phyloP scores from a whole-genome alignment of 2,113 vertebrate species.

The Nannobrachium achirus region DNA sequence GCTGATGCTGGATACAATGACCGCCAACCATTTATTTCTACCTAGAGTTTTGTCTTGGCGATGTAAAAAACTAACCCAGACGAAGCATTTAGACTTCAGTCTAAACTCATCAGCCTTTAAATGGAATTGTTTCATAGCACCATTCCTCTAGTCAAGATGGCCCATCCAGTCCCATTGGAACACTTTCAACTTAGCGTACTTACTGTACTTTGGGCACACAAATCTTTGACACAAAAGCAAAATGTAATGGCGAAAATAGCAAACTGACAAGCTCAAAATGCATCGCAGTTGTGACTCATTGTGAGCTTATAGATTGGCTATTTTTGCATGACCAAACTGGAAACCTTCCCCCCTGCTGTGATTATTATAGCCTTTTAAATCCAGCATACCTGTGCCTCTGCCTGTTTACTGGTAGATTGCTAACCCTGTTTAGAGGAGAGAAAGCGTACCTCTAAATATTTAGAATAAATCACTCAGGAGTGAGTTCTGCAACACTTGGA shows the following conservation, averaged over 20 bases:
- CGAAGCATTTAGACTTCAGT: not conserved
- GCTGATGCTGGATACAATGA: constrained; percentile 25
- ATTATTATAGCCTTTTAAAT: constrained; percentile 1
- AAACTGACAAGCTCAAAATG: too few relatives aligned
- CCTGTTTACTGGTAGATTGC: not conserved
- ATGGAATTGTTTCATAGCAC: not conserved
- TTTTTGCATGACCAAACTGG: too few relatives aligned
- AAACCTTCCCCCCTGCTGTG: not conserved
- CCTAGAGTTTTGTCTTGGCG: not conserved
- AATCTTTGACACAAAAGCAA: too few relatives aligned
- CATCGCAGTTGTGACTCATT: too few relatives aligned
- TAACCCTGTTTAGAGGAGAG: not conserved
- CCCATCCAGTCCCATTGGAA: not conserved
- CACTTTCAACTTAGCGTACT: too few relatives aligned
- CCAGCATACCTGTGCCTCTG: constrained; percentile 48
- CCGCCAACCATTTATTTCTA: not conserved
- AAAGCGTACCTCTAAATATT: constrained; percentile 16
- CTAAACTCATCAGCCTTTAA: not conserved
- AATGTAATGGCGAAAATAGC: too few relatives aligned
- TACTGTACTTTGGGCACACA: too few relatives aligned
- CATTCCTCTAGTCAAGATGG: not conserved
- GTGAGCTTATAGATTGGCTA: too few relatives aligned
- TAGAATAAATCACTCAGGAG: constrained; percentile 5
- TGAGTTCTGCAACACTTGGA: constrained; percentile 11
- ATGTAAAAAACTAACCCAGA: not conserved